phyloP scores from a whole-genome alignment of 2,797 vertebrate species.

The Sphaeramia orbicularis region DNA sequence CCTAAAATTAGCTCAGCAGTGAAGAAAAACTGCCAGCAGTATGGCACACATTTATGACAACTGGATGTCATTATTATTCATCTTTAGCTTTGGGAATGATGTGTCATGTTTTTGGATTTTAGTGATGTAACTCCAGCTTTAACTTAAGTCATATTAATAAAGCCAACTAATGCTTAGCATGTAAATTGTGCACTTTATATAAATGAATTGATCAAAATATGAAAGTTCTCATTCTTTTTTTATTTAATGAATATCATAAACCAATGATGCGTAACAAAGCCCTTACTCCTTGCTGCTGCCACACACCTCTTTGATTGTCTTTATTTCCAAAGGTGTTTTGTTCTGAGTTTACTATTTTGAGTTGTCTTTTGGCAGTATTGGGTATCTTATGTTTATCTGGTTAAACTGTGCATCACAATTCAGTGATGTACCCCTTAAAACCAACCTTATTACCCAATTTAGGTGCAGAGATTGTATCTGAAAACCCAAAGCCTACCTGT shows the following conservation, averaged over 20 bases:
- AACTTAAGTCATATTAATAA: constrained; percentile 24
- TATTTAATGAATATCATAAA: too few species aligned
- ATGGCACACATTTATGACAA: constrained; percentile 42
- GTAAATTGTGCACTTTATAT: neutral
- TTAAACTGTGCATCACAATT: too few species aligned
- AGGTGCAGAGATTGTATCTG: neutral
- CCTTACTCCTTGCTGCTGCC: too few species aligned
- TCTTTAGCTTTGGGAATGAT: constrained; percentile 30
- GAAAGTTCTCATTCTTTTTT: neutral
- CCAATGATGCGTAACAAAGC: too few species aligned
- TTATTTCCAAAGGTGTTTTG: too few species aligned
- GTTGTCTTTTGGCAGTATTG: too few species aligned
- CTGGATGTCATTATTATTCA: constrained; percentile 36
- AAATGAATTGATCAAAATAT: constrained; percentile 8
- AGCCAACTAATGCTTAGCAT: neutral
- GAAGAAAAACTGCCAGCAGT: constrained; percentile 47
- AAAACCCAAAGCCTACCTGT: neutral
- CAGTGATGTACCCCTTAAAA: too few species aligned
- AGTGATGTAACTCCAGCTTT: constrained; percentile 23
- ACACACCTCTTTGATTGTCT: too few species aligned
- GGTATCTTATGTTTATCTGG: too few species aligned
- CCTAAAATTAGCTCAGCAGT: constrained; percentile 63
- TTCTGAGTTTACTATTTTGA: too few species aligned
- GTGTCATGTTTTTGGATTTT: constrained; percentile 13
- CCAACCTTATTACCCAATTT: neutral